Conservation (phyloP, 2,113 vertebrate species). For the Ardeotis arabs region DNA sequence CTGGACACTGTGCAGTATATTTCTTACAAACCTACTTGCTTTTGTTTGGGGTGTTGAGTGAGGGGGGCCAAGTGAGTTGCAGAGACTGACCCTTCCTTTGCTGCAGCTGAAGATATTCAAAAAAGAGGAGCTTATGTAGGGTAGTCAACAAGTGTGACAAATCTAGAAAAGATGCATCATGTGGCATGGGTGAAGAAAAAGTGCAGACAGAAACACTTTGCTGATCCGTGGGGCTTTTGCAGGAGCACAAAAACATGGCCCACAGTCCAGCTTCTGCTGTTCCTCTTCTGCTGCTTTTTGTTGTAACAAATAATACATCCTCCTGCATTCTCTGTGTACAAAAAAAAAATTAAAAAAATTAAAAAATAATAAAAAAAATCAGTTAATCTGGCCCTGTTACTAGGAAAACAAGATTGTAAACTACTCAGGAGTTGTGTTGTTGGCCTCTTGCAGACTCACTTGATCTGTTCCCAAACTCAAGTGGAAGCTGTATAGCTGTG, state of each 20-base stretch:
- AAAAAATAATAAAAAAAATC: too few relatives aligned
- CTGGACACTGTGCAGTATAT: not conserved
- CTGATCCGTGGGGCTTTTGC: not conserved
- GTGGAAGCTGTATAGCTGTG: not conserved
- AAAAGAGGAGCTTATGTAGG: not conserved
- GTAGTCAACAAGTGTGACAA: not conserved
- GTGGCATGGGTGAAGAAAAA: not conserved
- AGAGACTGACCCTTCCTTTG: not conserved
- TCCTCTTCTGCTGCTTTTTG: not conserved
- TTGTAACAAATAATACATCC: not conserved
- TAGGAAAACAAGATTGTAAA: not conserved
- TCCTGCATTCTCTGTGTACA: not conserved
- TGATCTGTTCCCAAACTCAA: not conserved
- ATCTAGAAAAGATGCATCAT: not conserved
- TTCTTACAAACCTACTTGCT: not conserved
- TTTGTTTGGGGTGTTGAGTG: not conserved
- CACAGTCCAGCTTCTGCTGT: not conserved
- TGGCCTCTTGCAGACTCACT: not conserved
- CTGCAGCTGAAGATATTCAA: not conserved
- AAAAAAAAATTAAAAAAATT: not conserved
- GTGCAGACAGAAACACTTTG: not conserved
- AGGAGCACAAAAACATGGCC: rapidly evolving
- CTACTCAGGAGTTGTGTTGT: not conserved
- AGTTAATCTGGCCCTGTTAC: not conserved
- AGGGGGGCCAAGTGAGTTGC: not conserved